Evolutionary conservation across 2,888 invertebrate species (phyloP).

Genomic region (Steinernema carpocapsae): DNA sequence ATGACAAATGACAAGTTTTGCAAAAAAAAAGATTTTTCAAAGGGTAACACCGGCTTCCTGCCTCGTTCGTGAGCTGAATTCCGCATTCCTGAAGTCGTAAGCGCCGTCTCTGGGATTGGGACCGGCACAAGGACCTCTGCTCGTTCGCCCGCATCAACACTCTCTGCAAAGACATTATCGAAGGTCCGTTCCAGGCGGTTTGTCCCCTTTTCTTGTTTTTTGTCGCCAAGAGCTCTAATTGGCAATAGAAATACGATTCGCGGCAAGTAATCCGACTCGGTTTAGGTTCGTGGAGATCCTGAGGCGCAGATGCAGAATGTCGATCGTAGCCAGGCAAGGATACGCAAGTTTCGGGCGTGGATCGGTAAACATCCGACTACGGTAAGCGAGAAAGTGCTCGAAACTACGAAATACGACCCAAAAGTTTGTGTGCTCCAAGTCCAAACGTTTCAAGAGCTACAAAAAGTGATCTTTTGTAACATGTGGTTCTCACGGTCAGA

Average conservation of each 20-base stretch:
- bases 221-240: not conserved
- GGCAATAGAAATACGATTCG: not conserved
- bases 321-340: conserved; percentile 81
- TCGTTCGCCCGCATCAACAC: conserved; percentile 87
- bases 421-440: too few species aligned
- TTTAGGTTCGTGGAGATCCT: conserved; percentile 70
- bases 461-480: too few species aligned
- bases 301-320: conserved; percentile 76
- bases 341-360: conserved; percentile 85
- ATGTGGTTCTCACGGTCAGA: too few species aligned
- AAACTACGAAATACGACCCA: too few species aligned
- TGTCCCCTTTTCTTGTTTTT: conserved; percentile 13
- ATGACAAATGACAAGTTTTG: conserved; percentile 91
- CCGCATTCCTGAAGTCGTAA: conserved; percentile 92
- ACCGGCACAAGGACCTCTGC: conserved; percentile 87
- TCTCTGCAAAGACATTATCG: conserved; percentile 78
- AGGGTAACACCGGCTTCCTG: conserved; percentile 90
- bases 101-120: conserved; percentile 89
- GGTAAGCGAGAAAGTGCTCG: conserved; percentile 37
- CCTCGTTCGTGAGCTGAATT: conserved; percentile 95
- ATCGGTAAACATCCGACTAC: conserved; percentile 86
- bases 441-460: too few species aligned
- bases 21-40: conserved; percentile 92
- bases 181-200: too few species aligned
- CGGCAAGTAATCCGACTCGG: not conserved